Evolutionary conservation across 2,113 vertebrate genomes (phyloP).

Genomic region (Paratilapia polleni): DNA sequence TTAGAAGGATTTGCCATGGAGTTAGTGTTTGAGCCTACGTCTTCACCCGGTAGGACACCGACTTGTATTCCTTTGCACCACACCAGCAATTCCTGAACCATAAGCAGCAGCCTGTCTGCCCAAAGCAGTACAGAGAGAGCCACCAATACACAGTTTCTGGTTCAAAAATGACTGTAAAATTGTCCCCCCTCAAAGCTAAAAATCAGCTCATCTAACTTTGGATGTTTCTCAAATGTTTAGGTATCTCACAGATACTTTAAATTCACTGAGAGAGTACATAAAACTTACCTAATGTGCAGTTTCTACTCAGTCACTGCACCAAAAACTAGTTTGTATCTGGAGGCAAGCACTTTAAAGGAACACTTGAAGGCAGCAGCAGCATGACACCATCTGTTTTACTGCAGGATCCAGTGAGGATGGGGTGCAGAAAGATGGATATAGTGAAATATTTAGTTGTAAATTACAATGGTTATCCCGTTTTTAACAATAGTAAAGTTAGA

Average conservation of each 20-base stretch:
- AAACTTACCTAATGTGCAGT: conserved; percentile 3
- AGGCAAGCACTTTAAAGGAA: not conserved
- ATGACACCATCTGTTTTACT: conserved; percentile 49
- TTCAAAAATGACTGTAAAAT: not conserved
- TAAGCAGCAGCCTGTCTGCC: not conserved
- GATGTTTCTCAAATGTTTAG: not conserved
- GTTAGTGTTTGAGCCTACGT: not conserved
- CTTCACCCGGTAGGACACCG: not conserved
- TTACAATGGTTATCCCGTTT: not conserved
- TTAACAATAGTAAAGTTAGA: not conserved
- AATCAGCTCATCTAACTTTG: not conserved
- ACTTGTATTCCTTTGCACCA: not conserved
- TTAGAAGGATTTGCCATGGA: not conserved
- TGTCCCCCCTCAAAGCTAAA: not conserved
- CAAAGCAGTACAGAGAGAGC: not conserved
- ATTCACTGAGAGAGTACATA: not conserved
- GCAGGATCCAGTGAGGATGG: not conserved
- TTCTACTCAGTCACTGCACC: not conserved
- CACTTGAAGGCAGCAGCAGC: conserved; percentile 38
- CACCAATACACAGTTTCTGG: not conserved
- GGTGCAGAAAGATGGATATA: not conserved
- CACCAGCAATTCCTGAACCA: not conserved
- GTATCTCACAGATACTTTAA: not conserved
- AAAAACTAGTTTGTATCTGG: not conserved
- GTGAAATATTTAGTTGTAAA: conserved; percentile 9